Base-by-base conservation (phyloP, 2,797 vertebrate genomes). In the Sparidentex hasta region DNA sequence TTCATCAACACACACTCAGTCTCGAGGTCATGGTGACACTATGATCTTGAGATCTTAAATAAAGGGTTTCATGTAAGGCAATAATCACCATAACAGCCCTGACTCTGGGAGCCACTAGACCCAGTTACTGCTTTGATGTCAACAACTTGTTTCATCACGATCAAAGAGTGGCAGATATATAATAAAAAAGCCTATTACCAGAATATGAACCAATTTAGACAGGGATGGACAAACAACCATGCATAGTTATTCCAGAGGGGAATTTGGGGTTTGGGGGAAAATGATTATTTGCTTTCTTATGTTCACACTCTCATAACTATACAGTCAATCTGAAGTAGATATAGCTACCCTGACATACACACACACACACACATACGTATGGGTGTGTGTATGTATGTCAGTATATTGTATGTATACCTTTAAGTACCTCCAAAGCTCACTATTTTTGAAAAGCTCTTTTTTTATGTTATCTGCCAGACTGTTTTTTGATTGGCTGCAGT, bases 1-100 rank as follows among this genome's bases (percentile, higher is more conserved):
- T 90, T 89, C 83, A 92, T 92, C 90, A 90, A 90, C 83, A 87
- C 76, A 87, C 71, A 84, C 81, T 78, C 76, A 63, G 66, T 74
- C 65, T 82, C 74, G 80, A 55, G 82, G 82, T 81, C 80, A 52
- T 12, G 21, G 69, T 85, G 87, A 90, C 89, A 86, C 82, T 41
- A 14, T 78, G 87, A 94, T 88, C 93, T 74, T 56, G 67, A 50
- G 65, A 86, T 65, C 87, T 92, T 84, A 70, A 87, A 86, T 85
- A 78, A 88, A 87, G 41, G 57, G 85, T 84, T 68, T 76, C 86
- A 83, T 73, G 81, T 83, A 87, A 88, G 81, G 77, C 67, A 76
- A 79, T 86, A 90, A 92, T 92, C 86, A 90, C 83, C 82, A 79
- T 82, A 82, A 80, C 87, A 90, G 74, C 83, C 77, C 82, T 65